Percentiles rank a stretch among this genome's conserved stretches.
These are phyloP conservation scores for Hemiscyllium ocellatum DNA, from an alignment of 2,113 vertebrate species.

Conservation along the genomic window DNA sequence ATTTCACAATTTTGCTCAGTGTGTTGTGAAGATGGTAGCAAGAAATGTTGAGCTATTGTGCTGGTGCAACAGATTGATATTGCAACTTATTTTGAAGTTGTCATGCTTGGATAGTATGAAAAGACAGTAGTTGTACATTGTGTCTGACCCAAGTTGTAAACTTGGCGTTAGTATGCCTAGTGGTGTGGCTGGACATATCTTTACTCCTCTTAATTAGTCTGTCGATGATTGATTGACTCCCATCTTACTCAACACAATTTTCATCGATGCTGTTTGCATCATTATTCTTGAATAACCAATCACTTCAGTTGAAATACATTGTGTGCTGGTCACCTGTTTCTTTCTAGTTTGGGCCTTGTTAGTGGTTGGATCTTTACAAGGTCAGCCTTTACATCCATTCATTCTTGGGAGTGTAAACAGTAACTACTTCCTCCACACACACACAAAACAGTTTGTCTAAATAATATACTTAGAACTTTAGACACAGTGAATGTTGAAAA, in stretches of 20 bases:
- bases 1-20: neutral
- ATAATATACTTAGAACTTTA: neutral
- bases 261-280: neutral
- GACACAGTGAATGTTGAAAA: neutral
- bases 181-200: neutral
- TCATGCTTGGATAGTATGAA: neutral
- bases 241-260: neutral
- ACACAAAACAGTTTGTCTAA: neutral
- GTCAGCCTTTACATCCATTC: neutral
- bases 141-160: conserved; percentile 2
- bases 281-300: neutral
- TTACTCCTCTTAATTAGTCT: neutral
- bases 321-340: neutral
- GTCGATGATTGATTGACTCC: neutral
- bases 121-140: neutral
- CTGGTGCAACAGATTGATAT: neutral
- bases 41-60: neutral
- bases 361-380: neutral
- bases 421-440: neutral
- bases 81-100: neutral
- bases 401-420: neutral
- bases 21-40: neutral
- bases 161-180: neutral
- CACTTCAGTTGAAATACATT: conserved; percentile 10
- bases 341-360: neutral